Conservation (phyloP, 2,888 invertebrate species). For the Drosophila diplacantha region DNA sequence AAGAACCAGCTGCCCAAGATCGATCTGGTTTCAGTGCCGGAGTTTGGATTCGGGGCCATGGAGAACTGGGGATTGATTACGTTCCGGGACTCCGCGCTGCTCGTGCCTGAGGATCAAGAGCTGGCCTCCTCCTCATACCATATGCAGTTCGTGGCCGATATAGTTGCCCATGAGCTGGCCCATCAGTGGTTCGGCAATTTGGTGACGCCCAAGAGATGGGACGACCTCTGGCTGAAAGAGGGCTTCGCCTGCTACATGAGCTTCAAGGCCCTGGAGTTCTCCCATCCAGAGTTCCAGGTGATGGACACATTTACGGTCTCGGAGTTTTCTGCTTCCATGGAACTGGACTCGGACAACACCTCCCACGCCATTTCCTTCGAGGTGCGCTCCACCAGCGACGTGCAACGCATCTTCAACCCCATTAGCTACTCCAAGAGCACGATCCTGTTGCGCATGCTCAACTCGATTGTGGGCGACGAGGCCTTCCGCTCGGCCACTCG, state of each 20-base stretch:
- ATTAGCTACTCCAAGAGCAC: slow-evolving; percentile 87
- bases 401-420: slow-evolving; percentile 83
- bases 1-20: slow-evolving; percentile 82
- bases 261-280: slow-evolving; percentile 76
- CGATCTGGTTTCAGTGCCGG: slow-evolving; percentile 86
- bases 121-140: slow-evolving; percentile 79
- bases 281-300: slow-evolving; percentile 81
- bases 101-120: slow-evolving; percentile 78
- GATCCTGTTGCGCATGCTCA: slow-evolving; percentile 85
- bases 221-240: slow-evolving; percentile 83
- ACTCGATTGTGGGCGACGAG: slow-evolving; percentile 82
- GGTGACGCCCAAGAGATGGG: slow-evolving; percentile 87
- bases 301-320: slow-evolving; percentile 80
- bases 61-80: slow-evolving; percentile 83
- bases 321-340: slow-evolving; percentile 81
- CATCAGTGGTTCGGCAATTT: slow-evolving; percentile 91
- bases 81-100: slow-evolving; percentile 82
- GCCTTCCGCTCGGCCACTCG: slow-evolving; percentile 80
- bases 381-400: slow-evolving; percentile 81
- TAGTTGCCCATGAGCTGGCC: slow-evolving; percentile 87
- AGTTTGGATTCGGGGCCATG: slow-evolving; percentile 86
- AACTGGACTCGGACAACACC: slow-evolving; percentile 81
- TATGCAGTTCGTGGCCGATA: slow-evolving; percentile 82
- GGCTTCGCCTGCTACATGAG: slow-evolving; percentile 80
- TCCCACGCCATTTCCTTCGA: slow-evolving; percentile 83